Evolutionary conservation across 2,888 invertebrate genomes (phyloP), one percentile per base, ranked within the genome.

Genomic region (Heliconius erato): DNA sequence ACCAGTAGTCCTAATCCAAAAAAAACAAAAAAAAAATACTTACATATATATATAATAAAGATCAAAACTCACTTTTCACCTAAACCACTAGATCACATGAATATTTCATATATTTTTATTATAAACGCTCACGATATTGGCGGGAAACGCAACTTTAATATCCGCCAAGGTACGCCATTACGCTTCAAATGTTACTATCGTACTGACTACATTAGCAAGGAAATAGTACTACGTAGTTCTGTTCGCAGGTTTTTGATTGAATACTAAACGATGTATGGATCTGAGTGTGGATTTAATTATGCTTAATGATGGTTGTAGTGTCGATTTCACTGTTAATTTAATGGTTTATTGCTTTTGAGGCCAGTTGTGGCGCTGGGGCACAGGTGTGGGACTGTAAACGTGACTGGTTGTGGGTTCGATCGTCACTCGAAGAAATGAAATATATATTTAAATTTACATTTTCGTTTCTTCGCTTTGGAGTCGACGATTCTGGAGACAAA

Each of bases 121-220:
- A 40, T 40, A 76, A 63, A 26, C 40, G 59, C 40, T 63, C 59
- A 35, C 35, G n/a, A 63, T 76, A 76, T 76, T 63, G 76, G 76
- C 63, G 76, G 59, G 76, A 76, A 76, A 76, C 78, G 65, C 77
- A 77, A 71, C 63, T 35, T 23, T 4, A 78, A 65, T 35, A 78
- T 71, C 23, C n/a, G 59, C n/a, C 12, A 44, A 28, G 44, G 69
- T 28, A 81, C 81, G 65, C 71, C 77, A 81, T 49, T 26, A 40
- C 81, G 63, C 81, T 63, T n/a, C 71, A 44, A 72, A 81, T n/a
- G 77, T 44, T 78, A n/a, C 77, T 63, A 78, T 63, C 65, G 77
- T 44, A 81, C 81, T 81, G 81, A 63, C 63, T 81, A 49, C 71
- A 40, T 67, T 54, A 80, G 44, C 59, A 40, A 81, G 77, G 54